Evolutionary conservation across 2,113 vertebrate species (phyloP).

Genomic region (Rousettus leschenaultii): DNA sequence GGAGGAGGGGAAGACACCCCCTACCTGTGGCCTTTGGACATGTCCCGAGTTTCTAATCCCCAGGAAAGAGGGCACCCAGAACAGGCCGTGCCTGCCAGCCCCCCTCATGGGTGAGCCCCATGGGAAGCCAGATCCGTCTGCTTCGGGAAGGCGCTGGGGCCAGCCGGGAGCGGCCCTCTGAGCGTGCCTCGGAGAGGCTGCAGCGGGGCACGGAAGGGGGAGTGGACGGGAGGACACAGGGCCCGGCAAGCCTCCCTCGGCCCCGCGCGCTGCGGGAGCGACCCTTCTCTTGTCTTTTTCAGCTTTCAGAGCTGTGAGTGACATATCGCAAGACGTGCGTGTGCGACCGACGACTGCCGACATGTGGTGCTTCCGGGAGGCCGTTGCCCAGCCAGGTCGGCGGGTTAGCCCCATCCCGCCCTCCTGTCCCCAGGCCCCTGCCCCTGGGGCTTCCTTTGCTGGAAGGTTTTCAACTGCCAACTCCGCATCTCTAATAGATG

Average conservation of each 20-base stretch:
- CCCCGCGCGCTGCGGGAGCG: too few relatives aligned
- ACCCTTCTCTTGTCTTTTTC: background rate
- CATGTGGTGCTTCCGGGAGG: fast-evolving
- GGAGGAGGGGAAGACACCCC: too few relatives aligned
- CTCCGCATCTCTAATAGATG: background rate
- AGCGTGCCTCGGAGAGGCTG: background rate
- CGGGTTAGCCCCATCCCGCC: fast-evolving
- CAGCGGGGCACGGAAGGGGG: fast-evolving
- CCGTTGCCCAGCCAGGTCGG: fast-evolving
- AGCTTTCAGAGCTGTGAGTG: background rate
- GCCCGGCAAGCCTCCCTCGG: background rate
- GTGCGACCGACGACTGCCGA: fast-evolving
- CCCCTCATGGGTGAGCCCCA: background rate
- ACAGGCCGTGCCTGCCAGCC: too few relatives aligned
- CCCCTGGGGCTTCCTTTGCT: background rate
- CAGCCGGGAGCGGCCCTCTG: background rate
- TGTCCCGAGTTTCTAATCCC: too few relatives aligned
- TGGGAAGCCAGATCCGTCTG: background rate
- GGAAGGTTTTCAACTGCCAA: background rate
- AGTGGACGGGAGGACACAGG: fast-evolving
- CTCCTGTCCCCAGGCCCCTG: background rate
- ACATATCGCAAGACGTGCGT: fast-evolving
- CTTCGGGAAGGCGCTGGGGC: background rate
- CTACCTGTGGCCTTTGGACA: background rate
- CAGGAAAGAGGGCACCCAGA: background rate